Conservation (phyloP, 2,797 vertebrate species). For the Amazona ochrocephala region DNA sequence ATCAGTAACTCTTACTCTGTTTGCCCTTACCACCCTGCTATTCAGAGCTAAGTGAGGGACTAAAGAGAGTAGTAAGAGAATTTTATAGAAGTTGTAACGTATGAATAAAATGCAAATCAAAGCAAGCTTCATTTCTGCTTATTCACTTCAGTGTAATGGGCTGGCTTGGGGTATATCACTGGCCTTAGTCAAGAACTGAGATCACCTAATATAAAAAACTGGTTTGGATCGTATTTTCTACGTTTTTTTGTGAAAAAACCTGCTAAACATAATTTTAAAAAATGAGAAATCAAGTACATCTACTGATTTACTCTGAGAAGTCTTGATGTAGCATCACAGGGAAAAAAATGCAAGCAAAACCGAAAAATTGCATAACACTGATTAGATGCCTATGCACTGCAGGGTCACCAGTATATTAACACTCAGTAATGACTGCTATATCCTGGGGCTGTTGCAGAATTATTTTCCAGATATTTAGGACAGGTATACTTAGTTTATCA, state of each 20-base stretch:
- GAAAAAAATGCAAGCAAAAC: background rate
- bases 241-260: background rate
- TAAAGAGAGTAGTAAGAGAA: background rate
- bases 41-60: background rate
- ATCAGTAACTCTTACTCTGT: background rate
- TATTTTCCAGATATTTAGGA: background rate
- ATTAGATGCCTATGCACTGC: background rate
- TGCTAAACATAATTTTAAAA: background rate
- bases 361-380: background rate
- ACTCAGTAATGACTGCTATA: background rate
- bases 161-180: background rate
- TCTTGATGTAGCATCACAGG: background rate
- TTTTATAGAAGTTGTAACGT: background rate
- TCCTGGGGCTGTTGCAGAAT: background rate
- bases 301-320: background rate
- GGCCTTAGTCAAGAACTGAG: background rate
- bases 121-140: background rate
- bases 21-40: background rate
- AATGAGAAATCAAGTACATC: background rate
- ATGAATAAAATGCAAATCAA: background rate
- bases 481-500: background rate
- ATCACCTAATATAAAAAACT: background rate
- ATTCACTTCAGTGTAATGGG: background rate
- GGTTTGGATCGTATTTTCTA: background rate
- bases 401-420: background rate